phyloP scores from a whole-genome alignment of 1,140 invertebrate genomes.

The Dinoponera quadriceps region DNA sequence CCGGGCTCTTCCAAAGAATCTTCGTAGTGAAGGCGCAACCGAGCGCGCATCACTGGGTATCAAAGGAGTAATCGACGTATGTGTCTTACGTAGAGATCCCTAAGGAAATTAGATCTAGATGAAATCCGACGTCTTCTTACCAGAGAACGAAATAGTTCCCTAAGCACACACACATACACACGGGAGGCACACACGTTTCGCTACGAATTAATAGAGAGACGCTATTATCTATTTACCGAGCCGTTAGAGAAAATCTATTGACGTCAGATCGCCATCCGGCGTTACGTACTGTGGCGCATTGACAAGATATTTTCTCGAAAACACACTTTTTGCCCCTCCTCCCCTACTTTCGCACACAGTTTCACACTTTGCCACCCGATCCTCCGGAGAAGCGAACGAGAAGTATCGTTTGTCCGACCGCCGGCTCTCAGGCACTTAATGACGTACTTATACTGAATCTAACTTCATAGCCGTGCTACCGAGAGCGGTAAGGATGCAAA shows the following conservation, averaged over 20 bases:
- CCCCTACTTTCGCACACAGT: too few species aligned
- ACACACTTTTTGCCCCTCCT: constrained; percentile 38
- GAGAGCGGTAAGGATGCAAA: constrained; percentile 17
- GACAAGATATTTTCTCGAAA: constrained; percentile 55
- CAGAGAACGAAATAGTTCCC: constrained; percentile 47
- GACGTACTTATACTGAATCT: constrained; percentile 49
- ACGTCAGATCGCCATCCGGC: constrained; percentile 59
- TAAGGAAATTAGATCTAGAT: constrained; percentile 50
- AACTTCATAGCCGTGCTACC: constrained; percentile 16
- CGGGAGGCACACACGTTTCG: constrained; percentile 18
- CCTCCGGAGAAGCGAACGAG: constrained; percentile 4
- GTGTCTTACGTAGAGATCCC: constrained; percentile 45
- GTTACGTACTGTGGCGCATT: constrained; percentile 53
- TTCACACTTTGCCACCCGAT: too few species aligned
- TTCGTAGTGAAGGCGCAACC: constrained; percentile 11
- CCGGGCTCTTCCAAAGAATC: constrained; percentile 37
- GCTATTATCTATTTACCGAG: constrained; percentile 45
- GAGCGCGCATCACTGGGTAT: constrained; percentile 43
- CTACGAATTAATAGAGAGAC: constrained; percentile 44
- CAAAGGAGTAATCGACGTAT: constrained; percentile 37
- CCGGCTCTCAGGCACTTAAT: constrained; percentile 47
- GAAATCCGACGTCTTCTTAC: constrained; percentile 56
- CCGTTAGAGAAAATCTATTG: constrained; percentile 47
- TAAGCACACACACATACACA: constrained; percentile 23
- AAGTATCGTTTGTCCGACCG: constrained; percentile 25